A percentile compares a stretch with the other conserved stretches of the same genome.
These are phyloP conservation scores for Odobenus rosmarus DNA, from an alignment of 2,113 vertebrate genomes.

Conservation along the genomic window DNA sequence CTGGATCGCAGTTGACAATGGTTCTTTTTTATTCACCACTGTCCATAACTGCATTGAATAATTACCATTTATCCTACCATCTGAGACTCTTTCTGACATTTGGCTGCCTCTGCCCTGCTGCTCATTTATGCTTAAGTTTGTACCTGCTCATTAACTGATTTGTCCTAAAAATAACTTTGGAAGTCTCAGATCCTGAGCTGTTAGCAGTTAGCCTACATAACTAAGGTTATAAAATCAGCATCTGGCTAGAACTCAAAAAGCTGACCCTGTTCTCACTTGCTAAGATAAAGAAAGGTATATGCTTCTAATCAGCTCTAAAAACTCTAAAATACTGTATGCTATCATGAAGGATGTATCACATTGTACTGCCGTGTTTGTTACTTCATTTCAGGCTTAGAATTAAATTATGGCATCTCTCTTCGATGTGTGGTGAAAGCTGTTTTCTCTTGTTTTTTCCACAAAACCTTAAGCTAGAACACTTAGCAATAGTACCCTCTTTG, in stretches of 20 bases:
- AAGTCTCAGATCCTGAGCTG: slow-evolving; percentile 62
- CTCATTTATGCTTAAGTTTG: slow-evolving; percentile 62
- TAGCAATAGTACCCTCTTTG: background rate
- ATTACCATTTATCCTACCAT: slow-evolving; percentile 70
- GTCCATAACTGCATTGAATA: slow-evolving; percentile 61
- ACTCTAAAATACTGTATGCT: slow-evolving; percentile 19
- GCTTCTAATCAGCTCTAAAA: slow-evolving; percentile 72
- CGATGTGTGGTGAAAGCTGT: background rate
- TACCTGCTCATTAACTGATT: slow-evolving; percentile 70
- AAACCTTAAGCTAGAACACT: background rate
- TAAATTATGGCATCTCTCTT: background rate
- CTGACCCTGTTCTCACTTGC: slow-evolving; percentile 47
- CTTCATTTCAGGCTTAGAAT: background rate
- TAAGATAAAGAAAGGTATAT: slow-evolving; percentile 49
- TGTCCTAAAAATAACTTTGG: slow-evolving; percentile 73
- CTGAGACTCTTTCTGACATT: slow-evolving; percentile 72
- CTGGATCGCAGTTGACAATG: slow-evolving; percentile 47
- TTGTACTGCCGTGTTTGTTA: background rate
- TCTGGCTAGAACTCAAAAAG: slow-evolving; percentile 59
- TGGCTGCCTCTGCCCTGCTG: slow-evolving; percentile 53
- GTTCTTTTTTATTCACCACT: slow-evolving; percentile 67
- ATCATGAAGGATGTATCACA: background rate
- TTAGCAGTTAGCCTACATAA: slow-evolving; percentile 57
- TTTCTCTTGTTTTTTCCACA: background rate
- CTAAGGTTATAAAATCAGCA: slow-evolving; percentile 68